A percentile compares a stretch with the other conserved stretches of the same genome.
phyloP scores from a whole-genome alignment of 2,888 invertebrate genomes.

The Frankliniella intonsa region DNA sequence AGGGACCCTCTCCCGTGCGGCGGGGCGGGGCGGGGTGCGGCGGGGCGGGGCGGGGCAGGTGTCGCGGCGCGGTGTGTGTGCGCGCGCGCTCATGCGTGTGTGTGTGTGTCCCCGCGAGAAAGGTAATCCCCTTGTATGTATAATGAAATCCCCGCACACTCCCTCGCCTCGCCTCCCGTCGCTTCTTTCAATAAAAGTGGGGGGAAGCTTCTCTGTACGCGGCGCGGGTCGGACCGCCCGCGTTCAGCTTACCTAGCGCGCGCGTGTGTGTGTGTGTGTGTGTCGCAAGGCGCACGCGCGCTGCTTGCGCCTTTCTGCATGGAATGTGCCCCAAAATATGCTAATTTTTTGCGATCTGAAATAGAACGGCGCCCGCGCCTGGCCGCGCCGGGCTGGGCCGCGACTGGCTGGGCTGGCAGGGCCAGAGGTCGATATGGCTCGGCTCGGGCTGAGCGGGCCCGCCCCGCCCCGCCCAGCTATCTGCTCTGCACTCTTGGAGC shows the following conservation, averaged over 20 bases:
- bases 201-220: constrained; percentile 38
- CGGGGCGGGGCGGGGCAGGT: neutral
- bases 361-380: constrained; percentile 44
- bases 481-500: neutral
- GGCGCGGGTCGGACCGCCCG: constrained; percentile 43
- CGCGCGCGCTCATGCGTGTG: neutral
- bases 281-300: too few relatives aligned
- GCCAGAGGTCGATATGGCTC: neutral
- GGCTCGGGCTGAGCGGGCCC: neutral
- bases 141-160: neutral
- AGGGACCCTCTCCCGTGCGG: too few relatives aligned
- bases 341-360: neutral
- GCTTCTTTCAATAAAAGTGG: constrained; percentile 12
- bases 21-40: neutral
- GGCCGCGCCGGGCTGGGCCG: constrained; percentile 28
- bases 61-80: neutral
- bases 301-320: neutral
- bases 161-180: neutral
- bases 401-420: neutral
- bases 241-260: constrained; percentile 37
- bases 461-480: constrained; percentile 38
- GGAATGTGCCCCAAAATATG: neutral
- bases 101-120: neutral
- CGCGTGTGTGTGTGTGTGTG: too few relatives aligned
- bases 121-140: constrained; percentile 25